These are phyloP conservation scores for Acanthosoma haemorrhoidale DNA, from an alignment of 2,888 invertebrate species.

Conservation along the genomic window DNA sequence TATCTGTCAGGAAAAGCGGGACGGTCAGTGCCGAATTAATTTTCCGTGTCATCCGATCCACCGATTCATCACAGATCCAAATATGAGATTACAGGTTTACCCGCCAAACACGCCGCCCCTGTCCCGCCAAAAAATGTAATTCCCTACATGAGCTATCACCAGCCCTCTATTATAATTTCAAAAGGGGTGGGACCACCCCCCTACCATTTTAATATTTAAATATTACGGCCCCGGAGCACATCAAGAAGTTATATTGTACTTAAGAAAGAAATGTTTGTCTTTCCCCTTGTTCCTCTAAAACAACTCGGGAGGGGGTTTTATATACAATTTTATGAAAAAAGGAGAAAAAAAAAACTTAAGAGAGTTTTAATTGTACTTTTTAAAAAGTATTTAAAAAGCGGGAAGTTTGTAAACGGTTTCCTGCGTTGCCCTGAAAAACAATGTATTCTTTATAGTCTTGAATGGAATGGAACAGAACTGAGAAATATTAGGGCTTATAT, in stretches of 20 bases:
- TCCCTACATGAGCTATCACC: constrained; percentile 21
- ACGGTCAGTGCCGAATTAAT: constrained; percentile 9
- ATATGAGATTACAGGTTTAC: constrained; percentile 17
- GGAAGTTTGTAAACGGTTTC: neutral
- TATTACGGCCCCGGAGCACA: constrained; percentile 33
- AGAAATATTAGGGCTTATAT: neutral
- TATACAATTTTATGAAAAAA: constrained; percentile 1
- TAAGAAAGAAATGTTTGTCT: constrained; percentile 38
- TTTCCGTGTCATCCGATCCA: constrained; percentile 3
- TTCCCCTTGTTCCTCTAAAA: constrained; percentile 4
- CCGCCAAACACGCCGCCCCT: neutral
- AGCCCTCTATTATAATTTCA: constrained; percentile 19
- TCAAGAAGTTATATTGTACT: constrained; percentile 39
- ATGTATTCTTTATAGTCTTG: neutral
- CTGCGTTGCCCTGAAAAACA: neutral
- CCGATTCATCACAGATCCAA: constrained; percentile 18
- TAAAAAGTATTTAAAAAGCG: constrained; percentile 4
- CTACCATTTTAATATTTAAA: constrained; percentile 35
- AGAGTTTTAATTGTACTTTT: neutral
- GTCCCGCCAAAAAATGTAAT: constrained; percentile 23
- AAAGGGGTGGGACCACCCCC: neutral
- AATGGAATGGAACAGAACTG: neutral
- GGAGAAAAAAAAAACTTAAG: neutral
- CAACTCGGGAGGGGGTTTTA: neutral
- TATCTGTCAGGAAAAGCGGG: neutral